These are phyloP conservation scores for Drosophila auraria DNA, from an alignment of 1,140 invertebrate genomes.

Conservation along the genomic window DNA sequence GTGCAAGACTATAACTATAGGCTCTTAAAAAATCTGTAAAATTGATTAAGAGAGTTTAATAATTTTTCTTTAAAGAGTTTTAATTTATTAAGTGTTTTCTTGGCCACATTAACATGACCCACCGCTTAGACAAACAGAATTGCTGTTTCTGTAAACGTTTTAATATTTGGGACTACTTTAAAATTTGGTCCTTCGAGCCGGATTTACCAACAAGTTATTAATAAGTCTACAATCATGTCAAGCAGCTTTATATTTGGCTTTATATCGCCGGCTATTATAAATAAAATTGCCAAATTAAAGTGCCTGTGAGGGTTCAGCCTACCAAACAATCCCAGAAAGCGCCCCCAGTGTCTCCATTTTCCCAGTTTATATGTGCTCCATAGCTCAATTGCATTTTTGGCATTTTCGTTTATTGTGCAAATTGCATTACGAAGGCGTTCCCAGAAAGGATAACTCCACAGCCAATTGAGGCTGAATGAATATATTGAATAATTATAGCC, in stretches of 20 bases:
- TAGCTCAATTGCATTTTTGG: slow-evolving; percentile 46
- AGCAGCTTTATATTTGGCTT: slow-evolving; percentile 5
- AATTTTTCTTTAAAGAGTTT: not conserved
- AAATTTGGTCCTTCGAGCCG: too few species aligned
- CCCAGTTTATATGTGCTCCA: slow-evolving; percentile 1
- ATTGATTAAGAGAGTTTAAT: not conserved
- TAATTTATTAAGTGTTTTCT: not conserved
- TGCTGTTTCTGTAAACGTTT: too few species aligned
- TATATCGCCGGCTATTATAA: slow-evolving; percentile 34
- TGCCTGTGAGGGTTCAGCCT: slow-evolving; percentile 10
- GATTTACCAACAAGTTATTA: too few species aligned
- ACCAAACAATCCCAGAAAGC: slow-evolving; percentile 12
- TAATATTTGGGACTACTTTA: too few species aligned
- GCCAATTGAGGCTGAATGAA: slow-evolving; percentile 1
- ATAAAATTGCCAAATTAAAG: slow-evolving; percentile 60
- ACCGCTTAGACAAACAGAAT: too few species aligned
- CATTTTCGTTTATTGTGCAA: slow-evolving; percentile 48
- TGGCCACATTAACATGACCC: not conserved
- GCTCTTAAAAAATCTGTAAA: not conserved
- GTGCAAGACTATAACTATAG: not conserved
- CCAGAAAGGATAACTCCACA: not conserved
- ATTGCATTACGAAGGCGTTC: slow-evolving; percentile 22
- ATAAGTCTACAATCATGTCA: slow-evolving; percentile 5
- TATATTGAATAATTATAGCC: slow-evolving; percentile 5
- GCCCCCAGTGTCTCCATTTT: not conserved